Evolutionary conservation across 2,113 vertebrate genomes (phyloP).

Genomic region (Excalfactoria chinensis): DNA sequence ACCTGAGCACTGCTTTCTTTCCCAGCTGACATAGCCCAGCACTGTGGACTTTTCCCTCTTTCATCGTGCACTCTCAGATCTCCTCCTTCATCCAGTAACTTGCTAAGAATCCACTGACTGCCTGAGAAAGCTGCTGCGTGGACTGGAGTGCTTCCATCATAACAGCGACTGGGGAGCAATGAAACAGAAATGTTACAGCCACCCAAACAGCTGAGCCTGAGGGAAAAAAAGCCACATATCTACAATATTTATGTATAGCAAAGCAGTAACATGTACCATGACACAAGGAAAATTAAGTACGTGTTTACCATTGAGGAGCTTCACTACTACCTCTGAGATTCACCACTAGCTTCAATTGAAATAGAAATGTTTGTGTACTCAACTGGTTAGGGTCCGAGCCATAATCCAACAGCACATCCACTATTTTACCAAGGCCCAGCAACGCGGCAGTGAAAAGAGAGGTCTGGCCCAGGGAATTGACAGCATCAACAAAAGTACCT

Average conservation of each 20-base stretch:
- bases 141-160: constrained; percentile 86
- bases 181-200: not conserved
- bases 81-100: constrained; percentile 85
- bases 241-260: fast-evolving
- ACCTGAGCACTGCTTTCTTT: constrained; percentile 80
- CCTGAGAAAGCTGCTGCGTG: constrained; percentile 89
- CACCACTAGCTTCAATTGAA: not conserved
- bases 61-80: constrained; percentile 85
- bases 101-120: constrained; percentile 82
- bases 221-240: fast-evolving
- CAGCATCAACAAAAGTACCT: constrained; percentile 81
- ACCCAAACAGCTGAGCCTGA: not conserved
- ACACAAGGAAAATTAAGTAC: not conserved
- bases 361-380: constrained; percentile 43
- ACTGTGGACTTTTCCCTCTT: constrained; percentile 75
- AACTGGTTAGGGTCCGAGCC: constrained; percentile 87
- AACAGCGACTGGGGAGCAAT: constrained; percentile 79
- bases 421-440: constrained; percentile 79
- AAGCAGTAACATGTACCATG: fast-evolving
- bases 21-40: constrained; percentile 82
- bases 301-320: not conserved
- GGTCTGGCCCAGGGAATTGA: constrained; percentile 86
- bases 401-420: constrained; percentile 82
- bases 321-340: too few species aligned
- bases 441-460: constrained; percentile 83